Evolutionary conservation across 2,888 invertebrate species (phyloP).

Genomic region (Eupithecia subumbrata): DNA sequence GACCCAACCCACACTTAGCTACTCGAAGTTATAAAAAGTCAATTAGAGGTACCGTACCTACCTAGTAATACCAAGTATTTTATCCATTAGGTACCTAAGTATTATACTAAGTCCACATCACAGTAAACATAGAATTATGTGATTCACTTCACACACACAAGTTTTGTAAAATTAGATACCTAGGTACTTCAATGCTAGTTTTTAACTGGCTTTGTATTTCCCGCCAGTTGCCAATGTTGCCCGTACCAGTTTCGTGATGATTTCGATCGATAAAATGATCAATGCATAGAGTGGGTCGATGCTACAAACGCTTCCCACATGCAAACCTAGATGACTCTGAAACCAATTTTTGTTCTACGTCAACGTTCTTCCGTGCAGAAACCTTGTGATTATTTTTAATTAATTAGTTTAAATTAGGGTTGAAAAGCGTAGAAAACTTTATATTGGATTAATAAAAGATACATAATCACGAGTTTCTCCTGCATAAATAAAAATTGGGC

Average conservation of each 20-base stretch:
- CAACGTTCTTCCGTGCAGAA: neutral
- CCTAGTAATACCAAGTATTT: too few species aligned
- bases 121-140: neutral
- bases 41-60: too few species aligned
- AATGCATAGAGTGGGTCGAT: neutral
- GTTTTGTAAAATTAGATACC: neutral
- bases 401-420: neutral
- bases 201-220: neutral
- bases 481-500: slow-evolving; percentile 53
- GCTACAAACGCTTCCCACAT: neutral
- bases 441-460: neutral
- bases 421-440: neutral
- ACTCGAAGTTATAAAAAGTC: too few species aligned
- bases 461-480: slow-evolving; percentile 57
- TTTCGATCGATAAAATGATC: neutral
- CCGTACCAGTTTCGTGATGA: neutral
- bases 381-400: neutral
- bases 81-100: too few species aligned
- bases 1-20: too few species aligned
- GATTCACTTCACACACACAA: neutral
- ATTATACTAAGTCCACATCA: neutral
- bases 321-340: slow-evolving; percentile 19
- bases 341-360: slow-evolving; percentile 7
- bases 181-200: neutral
- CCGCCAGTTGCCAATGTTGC: neutral